These are phyloP conservation scores for Lepus europaeus DNA, from an alignment of 2,113 vertebrate genomes.

Conservation along the genomic window DNA sequence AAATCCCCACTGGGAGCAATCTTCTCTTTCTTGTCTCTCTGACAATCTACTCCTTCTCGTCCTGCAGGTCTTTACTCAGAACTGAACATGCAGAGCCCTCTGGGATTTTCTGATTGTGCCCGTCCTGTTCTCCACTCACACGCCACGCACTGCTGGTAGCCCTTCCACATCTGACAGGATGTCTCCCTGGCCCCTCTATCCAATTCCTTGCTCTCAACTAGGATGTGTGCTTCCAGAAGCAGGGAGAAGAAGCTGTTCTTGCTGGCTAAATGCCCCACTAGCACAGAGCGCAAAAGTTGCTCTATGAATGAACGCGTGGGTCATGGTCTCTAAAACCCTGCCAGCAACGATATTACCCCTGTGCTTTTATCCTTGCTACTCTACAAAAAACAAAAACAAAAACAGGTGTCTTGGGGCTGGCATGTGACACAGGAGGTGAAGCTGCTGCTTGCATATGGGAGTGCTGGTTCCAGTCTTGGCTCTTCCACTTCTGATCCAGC, in stretches of 20 bases:
- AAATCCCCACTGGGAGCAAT: not conserved
- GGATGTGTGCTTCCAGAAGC: not conserved
- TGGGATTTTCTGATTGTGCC: accelerated
- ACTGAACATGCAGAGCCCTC: not conserved
- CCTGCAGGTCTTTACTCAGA: not conserved
- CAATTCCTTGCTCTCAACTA: not conserved
- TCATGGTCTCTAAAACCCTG: not conserved
- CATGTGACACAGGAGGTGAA: no score
- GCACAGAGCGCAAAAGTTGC: not conserved
- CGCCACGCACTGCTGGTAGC: not conserved
- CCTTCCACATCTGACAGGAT: not conserved
- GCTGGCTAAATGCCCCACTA: not conserved
- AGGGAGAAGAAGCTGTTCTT: not conserved
- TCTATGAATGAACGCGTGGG: not conserved
- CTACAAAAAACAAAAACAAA: not conserved
- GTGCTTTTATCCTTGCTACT: not conserved
- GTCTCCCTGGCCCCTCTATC: not conserved
- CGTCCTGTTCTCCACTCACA: not conserved
- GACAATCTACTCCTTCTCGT: not conserved
- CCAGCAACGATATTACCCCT: not conserved
- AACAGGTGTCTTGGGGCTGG: no score
- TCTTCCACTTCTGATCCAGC: no score
- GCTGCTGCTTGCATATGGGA: no score
- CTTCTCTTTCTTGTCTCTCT: not conserved
- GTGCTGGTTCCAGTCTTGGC: no score